These are phyloP conservation scores for Ricordea florida DNA, from an alignment of 92 coral and sea anemone genomes.

Conservation along the genomic window DNA sequence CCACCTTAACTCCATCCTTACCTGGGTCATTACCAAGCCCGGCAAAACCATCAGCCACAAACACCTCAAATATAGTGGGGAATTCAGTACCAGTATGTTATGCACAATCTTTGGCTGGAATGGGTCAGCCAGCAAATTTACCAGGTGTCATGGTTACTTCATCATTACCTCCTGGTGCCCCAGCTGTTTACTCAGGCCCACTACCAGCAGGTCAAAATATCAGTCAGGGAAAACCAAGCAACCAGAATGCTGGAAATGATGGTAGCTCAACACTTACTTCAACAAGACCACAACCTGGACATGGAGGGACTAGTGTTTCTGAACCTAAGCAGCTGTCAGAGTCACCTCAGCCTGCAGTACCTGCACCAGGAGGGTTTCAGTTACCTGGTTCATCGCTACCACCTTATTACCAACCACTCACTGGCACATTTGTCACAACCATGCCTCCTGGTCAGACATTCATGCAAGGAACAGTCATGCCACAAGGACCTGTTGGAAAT, in stretches of 20 bases:
- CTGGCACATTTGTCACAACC: constrained; percentile 65
- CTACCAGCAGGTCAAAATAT: constrained; percentile 1
- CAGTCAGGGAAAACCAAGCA: constrained; percentile 7
- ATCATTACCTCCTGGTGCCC: constrained; percentile 15
- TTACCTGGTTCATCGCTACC: constrained; percentile 49
- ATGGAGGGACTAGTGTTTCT: constrained; percentile 10
- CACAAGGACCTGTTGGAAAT: constrained; percentile 79
- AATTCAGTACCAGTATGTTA: constrained; percentile 7
- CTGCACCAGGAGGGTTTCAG: constrained; percentile 39
- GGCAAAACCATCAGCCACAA: neutral
- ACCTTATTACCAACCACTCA: constrained; percentile 74
- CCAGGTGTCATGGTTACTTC: constrained; percentile 31
- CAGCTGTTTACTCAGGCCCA: constrained; percentile 10
- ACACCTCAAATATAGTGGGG: neutral
- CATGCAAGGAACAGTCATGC: constrained; percentile 67
- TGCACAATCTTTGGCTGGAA: constrained; percentile 30
- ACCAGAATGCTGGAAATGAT: neutral
- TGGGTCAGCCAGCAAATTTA: constrained; percentile 18
- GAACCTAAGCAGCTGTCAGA: constrained; percentile 18
- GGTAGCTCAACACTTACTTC: too few relatives aligned
- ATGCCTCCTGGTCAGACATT: constrained; percentile 67
- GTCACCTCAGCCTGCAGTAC: neutral
- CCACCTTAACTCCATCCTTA: neutral
- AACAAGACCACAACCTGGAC: constrained; percentile 27
- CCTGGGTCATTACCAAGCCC: constrained; percentile 1